Evolutionary conservation across 2,113 vertebrate species (phyloP).

Genomic region (Burhinus bistriatus): DNA sequence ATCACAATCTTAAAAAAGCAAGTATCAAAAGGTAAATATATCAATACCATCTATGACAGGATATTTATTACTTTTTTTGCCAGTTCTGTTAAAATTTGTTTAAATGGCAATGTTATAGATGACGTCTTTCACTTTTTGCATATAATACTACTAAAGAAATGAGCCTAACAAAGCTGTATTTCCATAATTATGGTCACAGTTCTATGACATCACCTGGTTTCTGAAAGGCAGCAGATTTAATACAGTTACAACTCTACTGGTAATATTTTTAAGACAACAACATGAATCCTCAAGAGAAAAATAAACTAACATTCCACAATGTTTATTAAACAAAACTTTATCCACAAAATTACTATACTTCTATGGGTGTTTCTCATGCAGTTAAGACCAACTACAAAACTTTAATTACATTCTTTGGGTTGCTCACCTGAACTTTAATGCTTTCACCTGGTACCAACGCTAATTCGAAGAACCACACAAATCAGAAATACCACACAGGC

Average conservation of each 20-base stretch:
- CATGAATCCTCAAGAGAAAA: background rate
- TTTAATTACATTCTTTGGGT: background rate
- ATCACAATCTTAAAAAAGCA: background rate
- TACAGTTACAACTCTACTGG: background rate
- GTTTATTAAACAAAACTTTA: background rate
- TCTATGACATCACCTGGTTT: background rate
- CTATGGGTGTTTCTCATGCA: background rate
- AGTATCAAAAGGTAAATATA: background rate
- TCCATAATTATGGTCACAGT: background rate
- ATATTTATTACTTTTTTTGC: background rate
- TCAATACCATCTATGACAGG: background rate
- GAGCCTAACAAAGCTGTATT: background rate
- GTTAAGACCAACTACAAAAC: background rate
- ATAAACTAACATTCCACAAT: background rate
- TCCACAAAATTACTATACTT: background rate
- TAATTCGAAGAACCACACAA: background rate
- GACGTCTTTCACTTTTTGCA: background rate
- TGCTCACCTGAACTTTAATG: background rate
- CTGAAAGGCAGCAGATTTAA: background rate
- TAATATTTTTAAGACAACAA: background rate
- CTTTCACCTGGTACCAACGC: background rate
- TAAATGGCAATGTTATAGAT: background rate
- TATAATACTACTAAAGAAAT: background rate
- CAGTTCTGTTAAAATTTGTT: background rate
- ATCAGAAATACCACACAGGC: background rate